A percentile compares a stretch with the other conserved stretches of the same genome.
These are phyloP conservation scores for Acanthosepion lycidas DNA, from an alignment of 2,888 invertebrate species.

Conservation along the genomic window DNA sequence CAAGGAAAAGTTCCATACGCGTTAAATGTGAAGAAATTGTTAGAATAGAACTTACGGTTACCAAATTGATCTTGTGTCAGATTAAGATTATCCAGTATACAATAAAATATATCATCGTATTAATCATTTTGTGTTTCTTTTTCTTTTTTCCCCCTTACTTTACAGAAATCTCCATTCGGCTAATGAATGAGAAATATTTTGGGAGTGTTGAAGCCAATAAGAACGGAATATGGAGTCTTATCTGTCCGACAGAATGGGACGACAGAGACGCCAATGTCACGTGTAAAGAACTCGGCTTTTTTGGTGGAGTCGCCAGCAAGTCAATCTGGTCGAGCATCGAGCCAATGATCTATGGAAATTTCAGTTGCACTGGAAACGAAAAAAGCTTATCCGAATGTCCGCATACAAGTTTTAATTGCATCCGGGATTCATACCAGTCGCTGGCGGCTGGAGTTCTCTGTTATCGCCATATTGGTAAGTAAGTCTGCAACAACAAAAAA, in stretches of 20 bases:
- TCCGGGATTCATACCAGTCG: constrained; percentile 49
- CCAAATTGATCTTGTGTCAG: too few relatives aligned
- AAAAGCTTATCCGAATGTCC: constrained; percentile 55
- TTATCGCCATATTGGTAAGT: constrained; percentile 58
- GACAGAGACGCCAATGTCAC: constrained; percentile 61
- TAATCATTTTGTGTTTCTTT: not conserved
- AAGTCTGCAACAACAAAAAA: not conserved
- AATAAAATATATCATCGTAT: not conserved
- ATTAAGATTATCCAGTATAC: not conserved
- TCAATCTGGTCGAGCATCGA: constrained; percentile 45
- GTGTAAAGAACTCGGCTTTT: constrained; percentile 61
- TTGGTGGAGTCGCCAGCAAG: constrained; percentile 59
- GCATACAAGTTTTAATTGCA: constrained; percentile 59
- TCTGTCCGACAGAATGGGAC: constrained; percentile 64
- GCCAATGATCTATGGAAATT: constrained; percentile 59
- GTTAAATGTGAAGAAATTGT: too few relatives aligned
- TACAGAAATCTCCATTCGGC: not conserved
- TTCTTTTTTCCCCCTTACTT: not conserved
- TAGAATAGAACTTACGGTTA: too few relatives aligned
- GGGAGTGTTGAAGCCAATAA: constrained; percentile 82
- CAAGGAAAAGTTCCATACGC: too few relatives aligned
- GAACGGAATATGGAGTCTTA: constrained; percentile 82
- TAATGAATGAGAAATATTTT: constrained; percentile 69
- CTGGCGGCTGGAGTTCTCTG: constrained; percentile 66
- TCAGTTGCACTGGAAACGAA: constrained; percentile 60